Evolutionary conservation across 2,797 vertebrate species (phyloP), one percentile per base, ranked within the genome.

Genomic region (Sebastes miniatus): DNA sequence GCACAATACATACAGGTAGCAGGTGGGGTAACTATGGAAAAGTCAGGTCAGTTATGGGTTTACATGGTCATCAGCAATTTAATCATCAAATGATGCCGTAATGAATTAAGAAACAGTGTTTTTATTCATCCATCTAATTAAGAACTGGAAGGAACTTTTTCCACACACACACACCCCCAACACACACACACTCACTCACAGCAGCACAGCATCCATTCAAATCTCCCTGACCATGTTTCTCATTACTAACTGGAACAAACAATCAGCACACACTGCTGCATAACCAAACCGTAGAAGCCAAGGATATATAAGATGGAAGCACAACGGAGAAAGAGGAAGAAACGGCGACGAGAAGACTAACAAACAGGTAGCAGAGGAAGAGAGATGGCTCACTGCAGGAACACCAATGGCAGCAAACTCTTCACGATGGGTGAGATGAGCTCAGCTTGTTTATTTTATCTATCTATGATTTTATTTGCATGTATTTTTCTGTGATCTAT

Each of bases 351-450:
- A 71, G 52, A 68, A 75, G 13, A 18, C n/a, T 2, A 6, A 63
- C 22, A 10, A 25, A 77, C 1, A 6, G 13, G 5, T 3, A 20
- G 20, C 16, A 56, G 5, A 24, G 73, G 64, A 76, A 62, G 61
- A 88, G 78, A 86, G 73, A 95, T 95, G 94, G 80, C 84, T 69
- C 74, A 66, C 13, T 2, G 36, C 59, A 73, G 76, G 70, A 67
- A 66, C 80, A 89, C 31, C 27, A 27, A 57, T 16, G 80, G 79
- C 67, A 70, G 78, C 77, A 91, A 83, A 87, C 52, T 95, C 66
- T 81, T 91, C 79, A 78, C 92, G 24, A 81, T 84, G 52, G 95
- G 95, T 96, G 85, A 94, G 93, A 85, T 10, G 29, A 70, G 32
- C 52, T 43, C 8, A 3, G 22, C 36, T 8, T 47, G 14, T 20